A percentile compares a stretch with the other conserved stretches of the same genome.
These are phyloP conservation scores for Pygoscelis adeliae DNA, from an alignment of 2,113 vertebrate genomes.

Conservation along the genomic window DNA sequence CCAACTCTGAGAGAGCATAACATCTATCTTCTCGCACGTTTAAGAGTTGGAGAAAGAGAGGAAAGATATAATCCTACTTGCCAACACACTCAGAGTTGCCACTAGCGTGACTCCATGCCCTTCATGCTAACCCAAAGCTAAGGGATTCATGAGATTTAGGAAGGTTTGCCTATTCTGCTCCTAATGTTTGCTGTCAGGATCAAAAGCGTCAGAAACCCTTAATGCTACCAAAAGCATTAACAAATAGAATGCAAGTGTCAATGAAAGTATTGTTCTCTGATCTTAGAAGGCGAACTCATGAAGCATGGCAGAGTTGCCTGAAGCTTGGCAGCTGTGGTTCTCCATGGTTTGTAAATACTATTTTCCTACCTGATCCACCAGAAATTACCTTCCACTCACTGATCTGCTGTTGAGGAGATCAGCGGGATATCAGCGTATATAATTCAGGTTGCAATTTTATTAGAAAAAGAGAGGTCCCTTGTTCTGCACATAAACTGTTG, in stretches of 20 bases:
- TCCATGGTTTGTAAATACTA: background rate
- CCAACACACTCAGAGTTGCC: background rate
- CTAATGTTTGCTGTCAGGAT: background rate
- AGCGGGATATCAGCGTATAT: background rate
- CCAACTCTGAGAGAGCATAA: background rate
- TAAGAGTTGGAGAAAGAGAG: background rate
- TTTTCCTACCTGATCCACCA: background rate
- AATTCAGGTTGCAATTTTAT: background rate
- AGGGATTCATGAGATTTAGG: background rate
- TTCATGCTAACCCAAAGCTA: fast-evolving
- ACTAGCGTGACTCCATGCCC: fast-evolving
- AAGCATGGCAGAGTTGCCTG: background rate
- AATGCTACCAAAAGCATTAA: background rate
- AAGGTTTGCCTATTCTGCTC: background rate
- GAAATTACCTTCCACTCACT: background rate
- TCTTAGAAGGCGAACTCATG: background rate
- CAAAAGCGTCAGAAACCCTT: background rate
- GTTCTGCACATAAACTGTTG: background rate
- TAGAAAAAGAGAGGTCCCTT: background rate
- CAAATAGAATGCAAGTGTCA: background rate
- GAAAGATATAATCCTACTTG: background rate
- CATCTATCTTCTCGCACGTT: fast-evolving
- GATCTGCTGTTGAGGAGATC: background rate
- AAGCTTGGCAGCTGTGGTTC: background rate
- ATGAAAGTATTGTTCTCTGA: background rate